Percentiles rank a stretch among this genome's conserved stretches.
phyloP scores from a whole-genome alignment of 2,888 invertebrate species.

The Drosophila melanosoma region DNA sequence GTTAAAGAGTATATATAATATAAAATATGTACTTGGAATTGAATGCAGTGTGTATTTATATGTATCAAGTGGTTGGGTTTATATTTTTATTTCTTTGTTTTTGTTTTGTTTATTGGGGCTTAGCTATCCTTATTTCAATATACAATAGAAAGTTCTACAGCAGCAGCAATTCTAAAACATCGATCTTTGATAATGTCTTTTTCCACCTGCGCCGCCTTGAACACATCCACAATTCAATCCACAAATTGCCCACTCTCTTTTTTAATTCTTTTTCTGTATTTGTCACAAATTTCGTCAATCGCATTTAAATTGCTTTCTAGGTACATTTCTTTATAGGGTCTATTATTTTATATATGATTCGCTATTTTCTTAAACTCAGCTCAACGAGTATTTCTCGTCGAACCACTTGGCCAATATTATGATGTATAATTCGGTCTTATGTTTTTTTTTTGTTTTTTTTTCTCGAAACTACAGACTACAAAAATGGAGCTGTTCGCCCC shows the following conservation, averaged over 20 bases:
- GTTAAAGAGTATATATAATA: conserved; percentile 73
- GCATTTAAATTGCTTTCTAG: conserved; percentile 79
- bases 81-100: background rate
- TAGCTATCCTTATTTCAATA: conserved; percentile 25
- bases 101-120: conserved; percentile 6
- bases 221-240: conserved; percentile 8
- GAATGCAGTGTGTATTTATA: conserved; percentile 61
- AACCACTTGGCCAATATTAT: conserved; percentile 42
- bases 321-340: conserved; percentile 70
- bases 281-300: conserved; percentile 80
- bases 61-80: conserved; percentile 46
- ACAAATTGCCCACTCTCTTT: conserved; percentile 19
- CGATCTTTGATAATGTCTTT: background rate
- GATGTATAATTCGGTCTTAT: conserved; percentile 20
- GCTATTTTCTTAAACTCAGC: conserved; percentile 20
- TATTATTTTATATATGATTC: conserved; percentile 35
- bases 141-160: conserved; percentile 44
- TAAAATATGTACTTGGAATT: conserved; percentile 80
- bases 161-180: conserved; percentile 14
- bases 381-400: background rate
- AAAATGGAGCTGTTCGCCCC: conserved; percentile 48
- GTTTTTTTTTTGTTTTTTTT: conserved; percentile 23
- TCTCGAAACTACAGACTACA: conserved; percentile 65
- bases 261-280: conserved; percentile 54
- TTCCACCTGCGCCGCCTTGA: background rate